These are phyloP conservation scores for Lacerta agilis DNA, from an alignment of 2,797 vertebrate species.

Conservation along the genomic window DNA sequence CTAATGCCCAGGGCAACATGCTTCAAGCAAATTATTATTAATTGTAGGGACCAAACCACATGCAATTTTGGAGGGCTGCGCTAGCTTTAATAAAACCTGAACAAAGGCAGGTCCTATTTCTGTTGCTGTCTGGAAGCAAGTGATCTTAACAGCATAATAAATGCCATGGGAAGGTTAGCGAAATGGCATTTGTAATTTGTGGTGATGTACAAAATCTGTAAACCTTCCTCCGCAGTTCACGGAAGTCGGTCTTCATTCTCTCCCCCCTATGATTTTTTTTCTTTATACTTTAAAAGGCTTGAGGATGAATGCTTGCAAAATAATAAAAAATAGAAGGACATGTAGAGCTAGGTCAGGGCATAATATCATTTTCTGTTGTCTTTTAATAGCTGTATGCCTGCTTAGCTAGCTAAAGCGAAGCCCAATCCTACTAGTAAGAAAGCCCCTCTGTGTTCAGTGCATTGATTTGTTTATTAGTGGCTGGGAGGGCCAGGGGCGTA, in stretches of 20 bases:
- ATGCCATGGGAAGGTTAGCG: background rate
- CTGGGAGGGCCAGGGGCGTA: too few species aligned
- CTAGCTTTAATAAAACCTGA: background rate
- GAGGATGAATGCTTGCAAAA: background rate
- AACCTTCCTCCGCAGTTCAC: background rate
- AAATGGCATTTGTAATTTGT: background rate
- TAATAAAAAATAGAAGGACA: background rate
- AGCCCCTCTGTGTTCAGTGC: background rate
- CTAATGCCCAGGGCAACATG: background rate
- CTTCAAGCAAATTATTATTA: background rate
- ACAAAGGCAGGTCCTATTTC: background rate
- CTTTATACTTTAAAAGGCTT: background rate
- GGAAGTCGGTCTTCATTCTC: background rate
- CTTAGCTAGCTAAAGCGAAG: background rate
- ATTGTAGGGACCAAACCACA: background rate
- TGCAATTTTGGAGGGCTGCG: too few species aligned
- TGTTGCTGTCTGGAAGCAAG: background rate
- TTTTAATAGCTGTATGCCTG: background rate
- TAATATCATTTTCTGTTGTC: too few species aligned
- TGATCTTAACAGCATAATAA: background rate
- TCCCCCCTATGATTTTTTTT: background rate
- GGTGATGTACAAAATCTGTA: background rate
- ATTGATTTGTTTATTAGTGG: background rate
- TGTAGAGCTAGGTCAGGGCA: background rate
- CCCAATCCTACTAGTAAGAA: background rate